These are phyloP conservation scores for Riparia riparia DNA, from an alignment of 2,113 vertebrate genomes.

Conservation along the genomic window DNA sequence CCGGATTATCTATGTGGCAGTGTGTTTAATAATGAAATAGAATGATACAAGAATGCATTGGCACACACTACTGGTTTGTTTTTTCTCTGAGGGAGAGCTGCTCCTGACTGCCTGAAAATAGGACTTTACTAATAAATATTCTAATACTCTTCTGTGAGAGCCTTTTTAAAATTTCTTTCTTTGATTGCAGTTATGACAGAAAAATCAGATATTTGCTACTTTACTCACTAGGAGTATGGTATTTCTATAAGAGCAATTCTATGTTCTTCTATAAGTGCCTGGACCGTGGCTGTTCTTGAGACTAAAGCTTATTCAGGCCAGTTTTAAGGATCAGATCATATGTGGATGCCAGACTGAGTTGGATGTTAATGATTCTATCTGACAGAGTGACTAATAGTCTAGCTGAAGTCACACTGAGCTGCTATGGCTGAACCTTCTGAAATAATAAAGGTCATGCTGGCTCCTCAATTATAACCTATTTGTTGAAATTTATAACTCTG, in stretches of 20 bases:
- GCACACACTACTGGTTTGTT: not conserved
- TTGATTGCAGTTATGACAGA: not conserved
- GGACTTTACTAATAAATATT: not conserved
- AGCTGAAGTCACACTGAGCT: conserved; percentile 27
- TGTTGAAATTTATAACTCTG: conserved; percentile 33
- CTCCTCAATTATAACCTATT: conserved; percentile 45
- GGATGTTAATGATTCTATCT: not conserved
- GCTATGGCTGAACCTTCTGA: conserved; percentile 7
- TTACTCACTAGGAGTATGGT: not conserved
- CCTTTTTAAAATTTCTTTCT: not conserved
- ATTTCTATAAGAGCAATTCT: not conserved
- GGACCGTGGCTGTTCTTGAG: not conserved
- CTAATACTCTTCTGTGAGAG: not conserved
- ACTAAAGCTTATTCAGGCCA: conserved; percentile 15
- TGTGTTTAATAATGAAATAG: conserved; percentile 1
- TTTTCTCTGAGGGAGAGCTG: not conserved
- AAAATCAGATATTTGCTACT: not conserved
- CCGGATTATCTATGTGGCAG: not conserved
- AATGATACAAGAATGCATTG: not conserved
- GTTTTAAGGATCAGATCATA: conserved; percentile 69
- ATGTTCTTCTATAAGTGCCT: not conserved
- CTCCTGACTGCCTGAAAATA: not conserved
- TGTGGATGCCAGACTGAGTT: not conserved
- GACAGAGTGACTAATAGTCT: not conserved
- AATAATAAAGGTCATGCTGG: conserved; percentile 54